A percentile compares a stretch with the other conserved stretches of the same genome.
Evolutionary conservation across 1,140 invertebrate genomes (phyloP).

Genomic region (Polypedilum pembai): DNA sequence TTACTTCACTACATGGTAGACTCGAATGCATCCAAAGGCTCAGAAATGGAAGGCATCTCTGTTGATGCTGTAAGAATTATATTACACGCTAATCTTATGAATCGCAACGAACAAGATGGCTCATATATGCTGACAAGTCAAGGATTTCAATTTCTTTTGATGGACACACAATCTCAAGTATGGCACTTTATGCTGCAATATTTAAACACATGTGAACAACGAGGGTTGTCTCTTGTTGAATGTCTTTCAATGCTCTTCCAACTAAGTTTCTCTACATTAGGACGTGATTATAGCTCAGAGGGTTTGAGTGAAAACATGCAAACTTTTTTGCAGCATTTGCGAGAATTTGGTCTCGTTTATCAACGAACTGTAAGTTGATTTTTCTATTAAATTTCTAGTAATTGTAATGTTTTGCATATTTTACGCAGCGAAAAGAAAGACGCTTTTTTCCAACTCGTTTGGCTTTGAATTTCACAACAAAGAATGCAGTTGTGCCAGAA

Average conservation of each 20-base stretch:
- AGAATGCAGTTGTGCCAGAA: slow-evolving; percentile 32
- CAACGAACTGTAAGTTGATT: slow-evolving; percentile 69
- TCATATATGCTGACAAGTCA: slow-evolving; percentile 82
- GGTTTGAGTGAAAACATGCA: slow-evolving; percentile 82
- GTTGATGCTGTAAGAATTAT: slow-evolving; percentile 87
- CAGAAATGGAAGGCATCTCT: slow-evolving; percentile 78
- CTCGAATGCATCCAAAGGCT: slow-evolving; percentile 52
- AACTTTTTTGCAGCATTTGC: slow-evolving; percentile 86
- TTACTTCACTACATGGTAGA: slow-evolving; percentile 96
- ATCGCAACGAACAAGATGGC: slow-evolving; percentile 72
- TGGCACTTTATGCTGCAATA: slow-evolving; percentile 97
- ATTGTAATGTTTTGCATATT: neutral
- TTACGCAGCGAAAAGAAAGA: slow-evolving; percentile 67
- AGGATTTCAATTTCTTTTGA: slow-evolving; percentile 91
- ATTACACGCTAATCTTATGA: slow-evolving; percentile 87
- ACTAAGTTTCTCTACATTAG: slow-evolving; percentile 90
- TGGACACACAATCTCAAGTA: slow-evolving; percentile 70
- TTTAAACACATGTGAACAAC: slow-evolving; percentile 79
- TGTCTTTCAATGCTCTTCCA: slow-evolving; percentile 93
- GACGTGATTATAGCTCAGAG: slow-evolving; percentile 92
- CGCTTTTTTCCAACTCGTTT: slow-evolving; percentile 92
- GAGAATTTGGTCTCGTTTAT: slow-evolving; percentile 96
- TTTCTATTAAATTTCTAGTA: slow-evolving; percentile 5
- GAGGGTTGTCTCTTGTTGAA: slow-evolving; percentile 78
- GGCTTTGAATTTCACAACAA: slow-evolving; percentile 74